Conservation (phyloP, 2,113 vertebrate genomes). For the Cervus canadensis region DNA sequence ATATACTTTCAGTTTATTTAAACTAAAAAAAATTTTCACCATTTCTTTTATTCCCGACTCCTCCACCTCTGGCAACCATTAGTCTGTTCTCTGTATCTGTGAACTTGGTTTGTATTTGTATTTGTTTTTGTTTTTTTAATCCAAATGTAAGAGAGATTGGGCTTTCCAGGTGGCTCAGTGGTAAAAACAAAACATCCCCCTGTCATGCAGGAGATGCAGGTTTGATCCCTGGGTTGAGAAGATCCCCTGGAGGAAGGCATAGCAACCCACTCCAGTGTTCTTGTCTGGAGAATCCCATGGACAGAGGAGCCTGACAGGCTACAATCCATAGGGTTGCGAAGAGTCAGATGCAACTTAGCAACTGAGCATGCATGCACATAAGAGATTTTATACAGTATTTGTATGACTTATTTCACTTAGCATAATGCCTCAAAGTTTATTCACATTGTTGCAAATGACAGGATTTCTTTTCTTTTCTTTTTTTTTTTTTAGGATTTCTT, state of each 20-base stretch:
- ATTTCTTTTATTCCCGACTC: background rate
- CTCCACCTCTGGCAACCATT: background rate
- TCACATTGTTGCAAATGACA: background rate
- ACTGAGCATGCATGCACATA: background rate
- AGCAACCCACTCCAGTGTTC: background rate
- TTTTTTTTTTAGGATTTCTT: background rate
- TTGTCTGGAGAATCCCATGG: background rate
- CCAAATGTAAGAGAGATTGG: background rate
- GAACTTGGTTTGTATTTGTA: background rate
- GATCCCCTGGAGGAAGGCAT: background rate
- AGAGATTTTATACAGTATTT: background rate
- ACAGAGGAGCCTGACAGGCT: background rate
- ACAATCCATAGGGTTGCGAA: background rate
- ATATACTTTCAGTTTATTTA: background rate
- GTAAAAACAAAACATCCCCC: background rate
- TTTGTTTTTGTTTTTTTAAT: background rate
- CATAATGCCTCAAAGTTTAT: background rate
- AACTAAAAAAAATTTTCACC: background rate
- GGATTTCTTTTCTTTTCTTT: background rate
- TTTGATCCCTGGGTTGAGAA: background rate
- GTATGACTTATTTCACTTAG: background rate
- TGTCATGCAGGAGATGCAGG: background rate
- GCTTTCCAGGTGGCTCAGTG: background rate
- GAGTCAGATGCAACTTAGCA: background rate
- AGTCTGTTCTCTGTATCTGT: background rate